phyloP scores from a whole-genome alignment of 2,797 vertebrate species.

The Chaetophractus vellerosus region DNA sequence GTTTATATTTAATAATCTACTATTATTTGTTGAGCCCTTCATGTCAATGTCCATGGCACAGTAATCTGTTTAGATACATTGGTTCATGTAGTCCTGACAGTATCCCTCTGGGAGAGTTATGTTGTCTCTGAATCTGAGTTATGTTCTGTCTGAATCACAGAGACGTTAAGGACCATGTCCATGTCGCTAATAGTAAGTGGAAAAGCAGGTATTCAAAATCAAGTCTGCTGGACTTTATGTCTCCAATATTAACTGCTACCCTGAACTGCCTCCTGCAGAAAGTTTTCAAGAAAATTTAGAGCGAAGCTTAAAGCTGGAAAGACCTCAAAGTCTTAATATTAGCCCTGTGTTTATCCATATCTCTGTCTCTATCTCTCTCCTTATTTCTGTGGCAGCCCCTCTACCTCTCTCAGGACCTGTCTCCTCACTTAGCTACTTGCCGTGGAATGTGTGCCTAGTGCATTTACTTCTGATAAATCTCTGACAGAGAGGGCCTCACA shows the following conservation, averaged over 20 bases:
- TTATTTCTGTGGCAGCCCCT: background rate
- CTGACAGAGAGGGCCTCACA: slow-evolving; percentile 31
- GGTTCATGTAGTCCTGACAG: background rate
- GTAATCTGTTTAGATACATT: background rate
- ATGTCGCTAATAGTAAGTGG: background rate
- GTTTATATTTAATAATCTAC: background rate
- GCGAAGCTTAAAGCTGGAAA: background rate
- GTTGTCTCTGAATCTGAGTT: background rate
- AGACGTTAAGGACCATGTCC: background rate
- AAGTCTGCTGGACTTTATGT: background rate
- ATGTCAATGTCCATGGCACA: background rate
- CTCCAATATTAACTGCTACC: background rate
- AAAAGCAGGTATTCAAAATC: background rate
- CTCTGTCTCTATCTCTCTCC: background rate
- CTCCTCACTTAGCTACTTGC: background rate
- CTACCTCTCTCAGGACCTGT: background rate
- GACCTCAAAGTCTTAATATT: background rate
- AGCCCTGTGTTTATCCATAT: background rate
- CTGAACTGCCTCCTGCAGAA: background rate
- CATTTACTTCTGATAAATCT: slow-evolving; percentile 51
- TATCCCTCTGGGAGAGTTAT: background rate
- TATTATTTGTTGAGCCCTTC: background rate
- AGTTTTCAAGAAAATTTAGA: background rate
- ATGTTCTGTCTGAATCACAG: background rate
- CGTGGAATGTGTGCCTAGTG: background rate